These are phyloP conservation scores for Rhadina sibilatrix DNA, from an alignment of 2,113 vertebrate genomes.

Conservation along the genomic window DNA sequence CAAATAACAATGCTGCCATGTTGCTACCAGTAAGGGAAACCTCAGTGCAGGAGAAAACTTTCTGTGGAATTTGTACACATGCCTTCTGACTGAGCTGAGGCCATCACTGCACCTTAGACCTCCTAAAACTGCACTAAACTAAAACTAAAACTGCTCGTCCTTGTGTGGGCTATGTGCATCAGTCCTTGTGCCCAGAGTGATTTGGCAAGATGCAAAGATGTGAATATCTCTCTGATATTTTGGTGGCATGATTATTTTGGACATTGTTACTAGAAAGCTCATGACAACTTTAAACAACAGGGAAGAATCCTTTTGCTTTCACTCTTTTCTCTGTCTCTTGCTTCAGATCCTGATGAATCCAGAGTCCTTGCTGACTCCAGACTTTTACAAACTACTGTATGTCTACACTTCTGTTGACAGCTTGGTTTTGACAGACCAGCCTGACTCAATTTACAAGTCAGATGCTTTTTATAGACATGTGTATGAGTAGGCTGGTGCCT, in stretches of 20 bases:
- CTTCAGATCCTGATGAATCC: background rate
- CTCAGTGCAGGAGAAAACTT: background rate
- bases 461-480: conserved; percentile 30
- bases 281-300: background rate
- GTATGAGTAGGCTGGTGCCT: conserved; percentile 5
- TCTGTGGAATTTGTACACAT: background rate
- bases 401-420: background rate
- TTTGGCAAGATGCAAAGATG: background rate
- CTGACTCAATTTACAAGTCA: conserved; percentile 22
- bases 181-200: background rate
- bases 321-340: background rate
- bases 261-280: background rate
- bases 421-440: background rate
- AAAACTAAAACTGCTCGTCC: too few relatives aligned
- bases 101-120: background rate
- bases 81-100: background rate
- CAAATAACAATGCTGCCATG: background rate
- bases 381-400: background rate
- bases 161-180: background rate
- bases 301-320: background rate
- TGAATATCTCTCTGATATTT: background rate
- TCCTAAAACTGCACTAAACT: background rate
- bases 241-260: background rate
- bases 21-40: background rate
- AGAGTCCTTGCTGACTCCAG: conserved; percentile 16